phyloP scores from a whole-genome alignment of 2,797 vertebrate genomes.

The Dipus sagitta region DNA sequence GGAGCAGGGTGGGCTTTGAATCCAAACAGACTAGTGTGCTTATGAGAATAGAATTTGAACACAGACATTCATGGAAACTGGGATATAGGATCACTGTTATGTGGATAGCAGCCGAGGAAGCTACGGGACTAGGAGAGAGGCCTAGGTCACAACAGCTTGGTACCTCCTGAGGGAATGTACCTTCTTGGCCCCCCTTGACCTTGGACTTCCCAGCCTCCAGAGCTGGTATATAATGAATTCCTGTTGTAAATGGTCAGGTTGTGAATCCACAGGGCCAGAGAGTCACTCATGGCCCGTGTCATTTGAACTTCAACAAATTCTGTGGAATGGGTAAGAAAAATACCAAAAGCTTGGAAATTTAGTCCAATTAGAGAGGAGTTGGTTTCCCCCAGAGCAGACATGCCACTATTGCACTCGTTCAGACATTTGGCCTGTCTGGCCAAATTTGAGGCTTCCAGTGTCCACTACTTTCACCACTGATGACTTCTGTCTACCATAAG shows the following conservation, averaged over 20 bases:
- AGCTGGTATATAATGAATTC: not conserved
- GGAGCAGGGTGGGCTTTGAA: not conserved
- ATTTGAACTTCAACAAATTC: not conserved
- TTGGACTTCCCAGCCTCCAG: not conserved
- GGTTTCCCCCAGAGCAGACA: too few species aligned
- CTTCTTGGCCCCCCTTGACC: not conserved
- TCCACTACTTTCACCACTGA: too few species aligned
- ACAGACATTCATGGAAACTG: not conserved
- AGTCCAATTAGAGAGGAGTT: too few species aligned
- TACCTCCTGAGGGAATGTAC: fast-evolving
- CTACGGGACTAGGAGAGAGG: not conserved
- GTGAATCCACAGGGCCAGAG: not conserved
- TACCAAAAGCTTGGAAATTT: too few species aligned
- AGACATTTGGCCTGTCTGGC: too few species aligned
- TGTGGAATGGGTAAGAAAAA: constrained; percentile 32
- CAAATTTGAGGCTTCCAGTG: too few species aligned
- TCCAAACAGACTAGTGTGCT: not conserved
- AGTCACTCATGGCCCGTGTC: not conserved
- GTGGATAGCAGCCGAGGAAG: not conserved
- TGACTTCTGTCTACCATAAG: too few species aligned
- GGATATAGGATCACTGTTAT: not conserved
- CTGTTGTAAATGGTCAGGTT: not conserved
- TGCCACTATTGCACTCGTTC: too few species aligned
- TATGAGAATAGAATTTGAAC: not conserved
- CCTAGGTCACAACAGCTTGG: not conserved